Percentiles rank a stretch among this genome's conserved stretches.
Evolutionary conservation across 1,140 invertebrate species (phyloP).

Genomic region (Helicoverpa zea): DNA sequence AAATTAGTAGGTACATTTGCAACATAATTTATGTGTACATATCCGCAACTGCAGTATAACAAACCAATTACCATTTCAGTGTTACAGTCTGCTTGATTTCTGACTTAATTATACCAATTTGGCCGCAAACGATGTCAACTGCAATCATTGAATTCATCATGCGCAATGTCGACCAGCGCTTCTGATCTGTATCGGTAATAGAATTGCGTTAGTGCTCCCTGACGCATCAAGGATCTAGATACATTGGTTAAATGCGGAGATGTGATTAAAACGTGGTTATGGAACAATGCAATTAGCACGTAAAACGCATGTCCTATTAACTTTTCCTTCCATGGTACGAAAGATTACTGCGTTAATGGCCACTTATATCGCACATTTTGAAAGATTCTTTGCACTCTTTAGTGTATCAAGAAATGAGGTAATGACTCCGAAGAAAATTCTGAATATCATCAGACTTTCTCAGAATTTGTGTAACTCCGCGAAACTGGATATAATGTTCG

Average conservation of each 20-base stretch:
- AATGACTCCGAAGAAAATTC: neutral
- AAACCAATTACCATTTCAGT: conserved; percentile 44
- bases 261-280: conserved; percentile 44
- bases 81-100: conserved; percentile 51
- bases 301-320: conserved; percentile 35
- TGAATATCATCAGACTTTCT: neutral
- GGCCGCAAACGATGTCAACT: conserved; percentile 51
- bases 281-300: conserved; percentile 44
- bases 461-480: neutral
- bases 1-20: no score
- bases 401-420: neutral
- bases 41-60: neutral
- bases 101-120: conserved; percentile 54
- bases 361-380: neutral
- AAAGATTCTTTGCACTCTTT: no score
- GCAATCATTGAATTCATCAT: conserved; percentile 53
- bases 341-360: neutral
- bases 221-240: neutral
- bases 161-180: conserved; percentile 18
- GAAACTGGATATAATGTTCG: conserved; percentile 5
- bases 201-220: neutral
- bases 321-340: neutral
- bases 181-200: conserved; percentile 18
- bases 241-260: conserved; percentile 26
- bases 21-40: no score